phyloP scores from a whole-genome alignment of 37 sponge, comb jelly and placozoan species.

The Lycopodina hypogea region DNA sequence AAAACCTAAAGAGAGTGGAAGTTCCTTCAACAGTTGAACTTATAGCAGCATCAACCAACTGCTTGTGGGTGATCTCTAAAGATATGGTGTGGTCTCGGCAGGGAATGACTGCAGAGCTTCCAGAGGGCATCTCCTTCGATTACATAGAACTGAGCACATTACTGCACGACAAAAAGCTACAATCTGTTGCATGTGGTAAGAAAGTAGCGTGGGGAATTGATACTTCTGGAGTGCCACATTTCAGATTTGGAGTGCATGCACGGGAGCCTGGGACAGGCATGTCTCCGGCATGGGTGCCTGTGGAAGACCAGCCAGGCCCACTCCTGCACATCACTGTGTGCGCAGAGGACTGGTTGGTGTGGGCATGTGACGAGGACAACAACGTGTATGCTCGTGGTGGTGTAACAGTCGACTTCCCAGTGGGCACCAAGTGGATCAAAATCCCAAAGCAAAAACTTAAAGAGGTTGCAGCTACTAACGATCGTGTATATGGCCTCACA shows the following conservation, averaged over 20 bases:
- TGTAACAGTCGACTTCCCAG: slow-evolving; percentile 72
- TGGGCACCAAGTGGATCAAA: slow-evolving; percentile 73
- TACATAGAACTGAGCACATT: slow-evolving; percentile 72
- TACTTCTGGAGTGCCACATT: slow-evolving; percentile 59
- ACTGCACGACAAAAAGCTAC: slow-evolving; percentile 37
- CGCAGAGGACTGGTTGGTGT: slow-evolving; percentile 72
- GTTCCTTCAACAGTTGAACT: slow-evolving; percentile 9
- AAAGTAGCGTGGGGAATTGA: slow-evolving; percentile 82
- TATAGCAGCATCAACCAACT: slow-evolving; percentile 51
- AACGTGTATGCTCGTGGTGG: slow-evolving; percentile 71
- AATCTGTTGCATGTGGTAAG: slow-evolving; percentile 51
- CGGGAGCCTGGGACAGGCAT: slow-evolving; percentile 58
- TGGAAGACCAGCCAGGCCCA: slow-evolving; percentile 41
- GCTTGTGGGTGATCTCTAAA: slow-evolving; percentile 65
- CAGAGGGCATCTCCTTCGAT: slow-evolving; percentile 73
- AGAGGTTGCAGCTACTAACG: slow-evolving; percentile 46
- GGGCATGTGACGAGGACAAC: slow-evolving; percentile 73
- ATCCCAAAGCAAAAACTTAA: slow-evolving; percentile 63
- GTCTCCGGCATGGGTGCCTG: slow-evolving; percentile 82
- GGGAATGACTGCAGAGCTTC: slow-evolving; percentile 41
- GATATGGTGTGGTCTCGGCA: slow-evolving; percentile 63
- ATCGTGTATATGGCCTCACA: slow-evolving; percentile 63
- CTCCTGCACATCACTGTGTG: slow-evolving; percentile 61
- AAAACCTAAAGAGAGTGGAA: slow-evolving; percentile 35
- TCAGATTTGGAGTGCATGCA: slow-evolving; percentile 75